A percentile compares a stretch with the other conserved stretches of the same genome.
Evolutionary conservation across 2,888 invertebrate genomes (phyloP).

Genomic region (Orchestes rusci): DNA sequence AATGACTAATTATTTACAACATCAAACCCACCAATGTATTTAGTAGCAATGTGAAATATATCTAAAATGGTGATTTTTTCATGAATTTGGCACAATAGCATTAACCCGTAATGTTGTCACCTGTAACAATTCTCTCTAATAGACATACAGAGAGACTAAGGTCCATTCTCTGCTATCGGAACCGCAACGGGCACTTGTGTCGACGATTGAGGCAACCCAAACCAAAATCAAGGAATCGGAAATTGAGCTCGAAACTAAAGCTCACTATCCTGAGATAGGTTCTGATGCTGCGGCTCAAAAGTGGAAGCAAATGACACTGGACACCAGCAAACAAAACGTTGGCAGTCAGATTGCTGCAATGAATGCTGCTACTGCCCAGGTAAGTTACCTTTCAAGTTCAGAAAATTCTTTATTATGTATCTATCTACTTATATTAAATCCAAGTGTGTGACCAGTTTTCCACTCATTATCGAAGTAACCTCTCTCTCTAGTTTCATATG

Average conservation of each 20-base stretch:
- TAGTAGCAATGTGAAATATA: too few species aligned
- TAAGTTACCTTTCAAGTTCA: slow-evolving; percentile 4
- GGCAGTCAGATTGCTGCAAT: slow-evolving; percentile 97
- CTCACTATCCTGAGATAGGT: slow-evolving; percentile 67
- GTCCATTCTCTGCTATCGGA: slow-evolving; percentile 81
- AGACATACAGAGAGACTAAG: slow-evolving; percentile 71
- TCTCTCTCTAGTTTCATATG: too few species aligned
- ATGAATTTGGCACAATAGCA: too few species aligned
- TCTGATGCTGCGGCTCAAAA: slow-evolving; percentile 79
- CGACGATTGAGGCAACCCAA: slow-evolving; percentile 85
- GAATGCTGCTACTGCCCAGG: slow-evolving; percentile 97
- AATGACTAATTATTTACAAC: too few species aligned
- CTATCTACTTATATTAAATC: too few species aligned
- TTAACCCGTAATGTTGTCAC: too few species aligned
- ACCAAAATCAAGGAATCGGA: slow-evolving; percentile 84
- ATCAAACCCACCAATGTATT: too few species aligned
- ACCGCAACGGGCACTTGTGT: slow-evolving; percentile 86
- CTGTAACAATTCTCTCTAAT: too few species aligned
- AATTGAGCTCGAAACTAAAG: slow-evolving; percentile 52
- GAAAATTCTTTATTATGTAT: background rate
- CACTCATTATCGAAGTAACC: too few species aligned
- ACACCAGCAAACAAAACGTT: slow-evolving; percentile 92
- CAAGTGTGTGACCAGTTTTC: too few species aligned
- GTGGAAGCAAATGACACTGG: slow-evolving; percentile 92
- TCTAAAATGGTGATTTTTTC: too few species aligned